phyloP scores from a whole-genome alignment of 2,797 vertebrate genomes.

The Glossophaga mutica region DNA sequence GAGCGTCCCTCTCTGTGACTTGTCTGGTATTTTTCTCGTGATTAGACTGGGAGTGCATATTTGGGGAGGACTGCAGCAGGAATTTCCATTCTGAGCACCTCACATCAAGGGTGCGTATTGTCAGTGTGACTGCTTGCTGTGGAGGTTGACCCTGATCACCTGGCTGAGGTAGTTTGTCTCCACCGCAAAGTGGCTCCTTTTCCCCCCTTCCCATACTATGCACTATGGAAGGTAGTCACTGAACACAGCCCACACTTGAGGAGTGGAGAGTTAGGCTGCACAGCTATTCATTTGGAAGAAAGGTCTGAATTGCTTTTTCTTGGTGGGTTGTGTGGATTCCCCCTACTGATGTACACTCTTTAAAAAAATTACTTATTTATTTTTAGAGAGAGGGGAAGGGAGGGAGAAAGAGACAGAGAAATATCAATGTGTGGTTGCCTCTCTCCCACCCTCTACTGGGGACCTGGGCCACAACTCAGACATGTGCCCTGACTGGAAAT shows the following conservation, averaged over 20 bases:
- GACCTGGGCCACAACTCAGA: too few relatives aligned
- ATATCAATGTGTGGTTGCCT: too few relatives aligned
- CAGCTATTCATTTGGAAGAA: neutral
- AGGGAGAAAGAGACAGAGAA: too few relatives aligned
- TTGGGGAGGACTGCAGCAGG: neutral
- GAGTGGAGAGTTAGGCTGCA: neutral
- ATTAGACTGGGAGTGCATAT: neutral
- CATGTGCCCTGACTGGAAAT: too few relatives aligned
- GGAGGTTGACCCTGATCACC: neutral
- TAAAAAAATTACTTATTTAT: too few relatives aligned
- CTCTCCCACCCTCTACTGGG: too few relatives aligned
- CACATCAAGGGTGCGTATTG: neutral
- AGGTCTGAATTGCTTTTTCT: neutral
- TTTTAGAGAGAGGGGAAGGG: too few relatives aligned
- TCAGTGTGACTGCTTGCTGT: neutral
- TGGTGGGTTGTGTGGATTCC: neutral
- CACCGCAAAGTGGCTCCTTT: neutral
- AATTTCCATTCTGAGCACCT: neutral
- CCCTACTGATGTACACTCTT: neutral
- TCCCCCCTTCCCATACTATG: neutral
- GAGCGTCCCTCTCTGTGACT: neutral
- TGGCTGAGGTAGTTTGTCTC: neutral
- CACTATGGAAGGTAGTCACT: neutral
- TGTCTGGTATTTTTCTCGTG: neutral
- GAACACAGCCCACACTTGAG: neutral